Evolutionary conservation across 2,113 vertebrate genomes (phyloP), one percentile per base, ranked within the genome.

Genomic region (Siphamia tubifer): DNA sequence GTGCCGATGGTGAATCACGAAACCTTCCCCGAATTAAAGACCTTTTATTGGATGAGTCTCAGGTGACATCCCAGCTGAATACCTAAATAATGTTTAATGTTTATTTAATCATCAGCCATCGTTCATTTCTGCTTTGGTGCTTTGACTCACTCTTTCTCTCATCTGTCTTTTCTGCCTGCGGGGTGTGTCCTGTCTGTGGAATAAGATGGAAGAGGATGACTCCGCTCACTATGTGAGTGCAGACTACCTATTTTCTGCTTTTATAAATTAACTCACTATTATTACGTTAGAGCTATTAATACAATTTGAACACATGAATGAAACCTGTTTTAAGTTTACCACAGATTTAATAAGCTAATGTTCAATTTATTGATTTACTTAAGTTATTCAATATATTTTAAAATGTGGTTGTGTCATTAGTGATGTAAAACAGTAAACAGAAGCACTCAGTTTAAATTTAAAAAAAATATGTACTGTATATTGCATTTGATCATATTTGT

Each of bases 141-240:
- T 79, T 79, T 80, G 66, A 80, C 79, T 77, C 68, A 65, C 36
- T 60, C 51, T 15, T 61, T 71, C 21, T 77, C 61, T 80, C 68
- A 48, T 89, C 63, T 43, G 47, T 84, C 85, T 80, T 13, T 67
- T 52, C 84, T 83, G 80, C 82, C 84, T 83, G 73, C 49, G 89
- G 87, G 79, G 69, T 79, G 89, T 87, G 69, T 75, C 66, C 66
- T 30, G 34, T 77, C 74, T 72, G 61, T 62, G 63, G 54, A 25
- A 75, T 55, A 93, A 98, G 97, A 97, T 96, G 95, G 96, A 97
- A 92, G 95, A 89, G 88, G 95, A 98, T 91, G 94, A 98, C 87
- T 94, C 94, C 19, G 95, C 97, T 63, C 95, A 96, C 90, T 98
- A 98, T 68, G 96, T 98, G 89, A 98, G 97, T 88, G 82, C 78